Evolutionary conservation across 2,888 invertebrate genomes (phyloP), one percentile per base, ranked within the genome.

Genomic region (Pherbina coryleti): DNA sequence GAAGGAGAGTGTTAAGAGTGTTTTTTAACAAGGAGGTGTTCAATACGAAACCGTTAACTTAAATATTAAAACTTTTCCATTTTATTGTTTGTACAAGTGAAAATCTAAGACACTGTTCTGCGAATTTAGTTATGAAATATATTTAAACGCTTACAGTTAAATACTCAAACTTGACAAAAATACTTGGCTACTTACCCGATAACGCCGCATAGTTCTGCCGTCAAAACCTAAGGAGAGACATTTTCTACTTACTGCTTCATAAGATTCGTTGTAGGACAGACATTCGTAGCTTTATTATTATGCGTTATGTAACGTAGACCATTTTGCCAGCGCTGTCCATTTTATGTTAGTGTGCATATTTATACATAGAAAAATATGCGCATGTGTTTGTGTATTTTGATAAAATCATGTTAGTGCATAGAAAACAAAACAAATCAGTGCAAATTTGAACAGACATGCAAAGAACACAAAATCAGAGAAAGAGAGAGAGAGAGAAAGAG

Each of bases 241-340:
- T 37, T 17, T 53, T 57, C 37, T 82, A 96, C 98, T 94, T 93
- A 99, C 99, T 99, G 99, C 92, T 99, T 99, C 95, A 96, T 97
- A 81, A 99, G 93, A 90, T 95, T 97, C 78, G 95, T 98, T 90
- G 95, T 93, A 34, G 97, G 97, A 90, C 99, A 99, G 83, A 97
- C 95, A 91, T 99, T 99, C 91, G 94, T 96, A 88, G 95, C 95
- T 92, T 98, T 98, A 91, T 95, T 97, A 91, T 98, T 98, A 92
- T 98, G 98, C 79, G 98, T 97, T 87, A 99, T 94, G 84, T 92
- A 92, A 84, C 98, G 94, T 81, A 99, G 92, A 79, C 94, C 94
- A 87, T 94, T 93, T 91, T 98, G 96, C 99, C 99, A 99, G 85
- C 92, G 93, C 98, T 98, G 91, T 82, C 57, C 53, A 5, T 49